Evolutionary conservation across 2,113 vertebrate species (phyloP), one percentile per base, ranked within the genome.

Genomic region (Gambusia holbrooki): DNA sequence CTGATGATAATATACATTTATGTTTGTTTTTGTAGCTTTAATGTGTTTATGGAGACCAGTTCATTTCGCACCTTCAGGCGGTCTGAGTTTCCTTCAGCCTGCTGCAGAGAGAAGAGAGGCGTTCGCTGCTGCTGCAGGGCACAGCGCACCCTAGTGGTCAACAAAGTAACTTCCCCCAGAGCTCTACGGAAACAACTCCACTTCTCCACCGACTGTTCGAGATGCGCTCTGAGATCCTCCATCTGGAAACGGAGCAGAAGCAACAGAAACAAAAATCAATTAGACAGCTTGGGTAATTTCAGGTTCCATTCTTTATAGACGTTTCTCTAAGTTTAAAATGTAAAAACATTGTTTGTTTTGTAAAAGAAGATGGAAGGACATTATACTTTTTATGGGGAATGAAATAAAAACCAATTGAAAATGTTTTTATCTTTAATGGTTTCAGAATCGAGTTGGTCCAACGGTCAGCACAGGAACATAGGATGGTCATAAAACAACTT

Each of bases 11-110:
- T 63, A 73, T 32, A 51, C 17, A 68, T 40, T 15, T 69, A 4
- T 66, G 1, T 2, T 65, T 30, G 1, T 13, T 28, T 64, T 25
- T 77, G 13, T 32, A 54, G 15, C 17, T 17, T 62, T 76, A 30
- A 68, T 62, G 40, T 3, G 6, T 2, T 58, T 25, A 58, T n/a
- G 25, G 10, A 12, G 40, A n/a, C 13, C 65, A 10, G 62, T 12
- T 37, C 35, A 35, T 2, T 48, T 8, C 83, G 88, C 92, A 99
- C 98, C 96, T 97, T 95, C 10, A 98, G 94, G 63, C 82, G 91
- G 79, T 95, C 90, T 74, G 94, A 67, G 30, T 94, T 88, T 17
- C 66, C 81, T 42, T 86, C 87, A 76, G 95, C 87, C 88, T 96
- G 93, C 81, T 93, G 87, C 64, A 93, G 17, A 0, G 95, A 97